Conservation (phyloP, 2,888 invertebrate species). For the Ephialtes manifestator region DNA sequence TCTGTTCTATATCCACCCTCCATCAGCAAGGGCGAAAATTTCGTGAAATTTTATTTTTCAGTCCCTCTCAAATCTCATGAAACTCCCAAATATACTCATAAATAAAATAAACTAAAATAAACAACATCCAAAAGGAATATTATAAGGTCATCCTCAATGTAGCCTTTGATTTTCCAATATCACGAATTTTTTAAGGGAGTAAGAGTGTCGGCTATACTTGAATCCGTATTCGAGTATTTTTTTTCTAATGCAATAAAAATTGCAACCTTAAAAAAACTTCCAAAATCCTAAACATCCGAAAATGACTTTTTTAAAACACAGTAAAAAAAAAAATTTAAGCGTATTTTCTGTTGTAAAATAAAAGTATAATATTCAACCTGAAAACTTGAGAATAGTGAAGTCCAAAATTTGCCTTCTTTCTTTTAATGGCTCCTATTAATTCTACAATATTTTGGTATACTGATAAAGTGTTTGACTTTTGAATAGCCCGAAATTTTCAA, state of each 20-base stretch:
- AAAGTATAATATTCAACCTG: no score
- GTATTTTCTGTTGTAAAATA: no score
- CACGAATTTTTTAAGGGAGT: not conserved
- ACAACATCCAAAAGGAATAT: not conserved
- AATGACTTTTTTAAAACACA: no score
- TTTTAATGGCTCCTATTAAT: no score
- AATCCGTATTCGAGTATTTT: no score
- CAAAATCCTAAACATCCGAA: no score
- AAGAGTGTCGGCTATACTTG: not conserved
- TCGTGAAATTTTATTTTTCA: not conserved
- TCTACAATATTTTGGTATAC: not conserved
- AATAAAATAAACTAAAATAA: not conserved
- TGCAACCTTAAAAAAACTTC: no score
- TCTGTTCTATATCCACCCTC: constrained; percentile 10
- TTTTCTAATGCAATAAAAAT: no score
- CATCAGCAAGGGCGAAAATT: not conserved
- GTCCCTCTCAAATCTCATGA: not conserved
- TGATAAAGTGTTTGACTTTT: not conserved
- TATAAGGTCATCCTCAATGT: not conserved
- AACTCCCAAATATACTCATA: not conserved
- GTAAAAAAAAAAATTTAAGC: no score
- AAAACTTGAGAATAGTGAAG: no score
- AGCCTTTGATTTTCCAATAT: not conserved
- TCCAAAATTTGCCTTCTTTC: no score
- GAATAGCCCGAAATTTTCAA: not conserved